Base-by-base conservation (phyloP, 2,888 invertebrate species). In the Yponomeuta plumbellus region DNA sequence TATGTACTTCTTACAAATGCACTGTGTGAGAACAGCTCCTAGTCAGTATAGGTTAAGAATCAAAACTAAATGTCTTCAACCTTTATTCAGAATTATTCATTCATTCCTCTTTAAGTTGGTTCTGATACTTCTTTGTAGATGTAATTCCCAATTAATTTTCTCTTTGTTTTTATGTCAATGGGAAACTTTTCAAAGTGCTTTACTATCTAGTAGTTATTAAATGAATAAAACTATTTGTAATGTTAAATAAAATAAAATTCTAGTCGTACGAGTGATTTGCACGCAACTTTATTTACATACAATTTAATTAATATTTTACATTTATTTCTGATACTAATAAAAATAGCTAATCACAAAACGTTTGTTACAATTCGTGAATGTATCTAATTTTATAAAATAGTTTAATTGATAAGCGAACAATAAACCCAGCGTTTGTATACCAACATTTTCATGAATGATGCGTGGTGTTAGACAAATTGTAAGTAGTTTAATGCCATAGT, bases 111-210 rank as follows among this genome's bases (percentile, higher is more conserved):
- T 34, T 34, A 34, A 1, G 34, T 34, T 34, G 6, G 4, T 34
- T 34, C 34, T 52, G 2, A 52, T 52, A 52, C 44, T 52, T 52
- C 44, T 17, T 52, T 52, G 13, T 17, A 52, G 13, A 17, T 17
- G 13, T 52, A 1, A 52, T 17, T 17, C 44, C 44, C 44, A 17
- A 17, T 17, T 52, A 39, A 17, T 67, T 44, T 44, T 58, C 61
- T 57, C 66, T 72, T 76, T 76, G 34, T 81, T 81, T 82, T 82
- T 84, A 83, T 80, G 72, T 69, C 73, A 74, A 81, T 85, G 84
- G 81, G 81, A 81, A 87, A 86, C 80, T 86, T 88, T 88, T 89
- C 87, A 85, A 91, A 91, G 91, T 91, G 91, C 91, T 91, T 91
- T 91, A 91, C 90, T 91, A 90, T 90, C 86, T 88, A 86, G 86